phyloP scores from a whole-genome alignment of 2,797 vertebrate genomes.

The Rhinichthys osculus region DNA sequence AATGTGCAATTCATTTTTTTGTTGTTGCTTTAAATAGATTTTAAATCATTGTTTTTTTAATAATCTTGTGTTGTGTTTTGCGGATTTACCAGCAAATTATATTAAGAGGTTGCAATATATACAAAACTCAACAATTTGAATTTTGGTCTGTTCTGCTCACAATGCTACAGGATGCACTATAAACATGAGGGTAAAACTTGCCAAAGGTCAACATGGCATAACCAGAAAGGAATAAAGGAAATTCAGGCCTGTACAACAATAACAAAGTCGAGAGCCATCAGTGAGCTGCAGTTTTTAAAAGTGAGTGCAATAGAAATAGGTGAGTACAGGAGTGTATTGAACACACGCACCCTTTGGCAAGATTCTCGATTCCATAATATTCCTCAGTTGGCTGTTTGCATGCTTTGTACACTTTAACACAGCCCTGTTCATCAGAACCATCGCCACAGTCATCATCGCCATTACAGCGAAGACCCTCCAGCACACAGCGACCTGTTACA shows the following conservation, averaged over 20 bases:
- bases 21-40: no score
- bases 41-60: no score
- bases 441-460: conserved; percentile 96
- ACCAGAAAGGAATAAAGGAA: background rate
- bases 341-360: conserved; percentile 89
- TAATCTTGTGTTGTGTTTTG: background rate
- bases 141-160: background rate
- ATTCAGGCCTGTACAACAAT: background rate
- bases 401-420: conserved; percentile 76
- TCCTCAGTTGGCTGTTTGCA: conserved; percentile 83
- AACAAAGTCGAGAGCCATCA: background rate
- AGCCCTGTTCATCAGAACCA: conserved; percentile 88
- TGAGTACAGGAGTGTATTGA: background rate
- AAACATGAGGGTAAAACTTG: background rate
- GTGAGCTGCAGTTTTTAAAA: background rate
- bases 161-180: background rate
- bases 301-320: no score
- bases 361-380: conserved; percentile 89
- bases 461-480: conserved; percentile 85
- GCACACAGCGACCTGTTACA: conserved; percentile 85
- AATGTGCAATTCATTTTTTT: background rate
- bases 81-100: no score
- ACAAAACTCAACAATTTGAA: background rate
- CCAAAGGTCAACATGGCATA: background rate
- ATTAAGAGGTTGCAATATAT: no score